A percentile compares a stretch with the other conserved stretches of the same genome.
Evolutionary conservation across 2,888 invertebrate genomes (phyloP).

Genomic region (Ganaspis brasiliensis): DNA sequence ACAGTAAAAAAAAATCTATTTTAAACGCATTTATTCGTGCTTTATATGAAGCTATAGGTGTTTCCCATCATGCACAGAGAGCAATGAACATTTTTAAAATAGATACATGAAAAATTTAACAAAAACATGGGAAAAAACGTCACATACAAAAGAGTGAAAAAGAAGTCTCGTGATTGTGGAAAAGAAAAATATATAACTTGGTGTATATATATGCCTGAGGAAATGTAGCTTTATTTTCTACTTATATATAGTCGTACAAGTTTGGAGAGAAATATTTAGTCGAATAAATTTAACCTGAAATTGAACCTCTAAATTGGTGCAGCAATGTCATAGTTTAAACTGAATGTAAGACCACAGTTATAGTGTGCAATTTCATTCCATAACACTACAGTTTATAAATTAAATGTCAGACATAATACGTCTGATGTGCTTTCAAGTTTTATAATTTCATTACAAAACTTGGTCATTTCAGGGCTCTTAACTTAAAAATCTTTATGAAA

Average conservation of each 20-base stretch:
- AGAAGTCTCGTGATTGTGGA: neutral
- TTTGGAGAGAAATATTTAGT: conserved; percentile 19
- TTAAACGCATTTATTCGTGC: neutral
- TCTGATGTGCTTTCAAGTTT: conserved; percentile 16
- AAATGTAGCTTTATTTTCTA: conserved; percentile 17
- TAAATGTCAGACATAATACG: neutral
- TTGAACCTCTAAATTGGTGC: conserved; percentile 25
- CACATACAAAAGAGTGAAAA: neutral
- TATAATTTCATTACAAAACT: conserved; percentile 32
- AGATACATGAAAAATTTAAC: neutral
- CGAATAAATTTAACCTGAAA: neutral
- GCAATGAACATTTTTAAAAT: too few species aligned
- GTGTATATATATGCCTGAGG: neutral
- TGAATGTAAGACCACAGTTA: conserved; percentile 23
- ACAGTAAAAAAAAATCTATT: too few species aligned
- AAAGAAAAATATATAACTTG: neutral
- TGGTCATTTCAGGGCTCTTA: conserved; percentile 10
- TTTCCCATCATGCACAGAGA: neutral
- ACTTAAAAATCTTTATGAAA: conserved; percentile 20
- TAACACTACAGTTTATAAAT: conserved; percentile 24
- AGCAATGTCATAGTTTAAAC: neutral
- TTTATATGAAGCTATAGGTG: too few species aligned
- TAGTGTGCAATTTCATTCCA: conserved; percentile 20
- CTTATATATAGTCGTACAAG: neutral
- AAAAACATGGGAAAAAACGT: neutral